These are phyloP conservation scores for Callipepla californica DNA, from an alignment of 2,113 vertebrate species.

Conservation along the genomic window DNA sequence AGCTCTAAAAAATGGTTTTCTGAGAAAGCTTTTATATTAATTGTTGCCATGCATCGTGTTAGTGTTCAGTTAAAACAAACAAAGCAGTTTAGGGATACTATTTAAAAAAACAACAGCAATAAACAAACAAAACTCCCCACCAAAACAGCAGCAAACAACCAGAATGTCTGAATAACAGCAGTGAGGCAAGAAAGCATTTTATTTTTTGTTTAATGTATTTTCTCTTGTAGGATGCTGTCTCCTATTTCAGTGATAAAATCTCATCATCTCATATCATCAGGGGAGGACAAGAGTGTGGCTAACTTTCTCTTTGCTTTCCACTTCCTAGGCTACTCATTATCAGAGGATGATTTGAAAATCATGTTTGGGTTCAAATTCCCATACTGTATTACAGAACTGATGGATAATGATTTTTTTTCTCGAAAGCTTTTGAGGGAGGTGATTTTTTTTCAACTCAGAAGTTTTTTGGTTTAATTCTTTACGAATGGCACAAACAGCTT, in stretches of 20 bases:
- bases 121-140: no score
- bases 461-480: background rate
- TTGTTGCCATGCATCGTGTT: background rate
- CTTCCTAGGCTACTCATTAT: background rate
- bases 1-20: background rate
- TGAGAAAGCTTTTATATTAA: background rate
- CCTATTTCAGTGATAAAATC: background rate
- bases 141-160: background rate
- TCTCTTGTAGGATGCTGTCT: background rate
- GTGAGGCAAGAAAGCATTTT: background rate
- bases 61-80: background rate
- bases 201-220: background rate
- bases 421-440: background rate
- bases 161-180: background rate
- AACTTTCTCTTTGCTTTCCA: background rate
- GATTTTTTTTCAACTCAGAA: background rate
- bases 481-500: background rate
- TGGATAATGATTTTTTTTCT: background rate
- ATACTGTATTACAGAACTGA: background rate
- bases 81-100: background rate
- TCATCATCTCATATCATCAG: background rate
- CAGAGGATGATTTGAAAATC: slow-evolving; percentile 4
- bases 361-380: background rate
- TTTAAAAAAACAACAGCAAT: background rate
- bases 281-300: background rate